Evolutionary conservation across 1,140 invertebrate species (phyloP).

Genomic region (Drosophila navojoa): DNA sequence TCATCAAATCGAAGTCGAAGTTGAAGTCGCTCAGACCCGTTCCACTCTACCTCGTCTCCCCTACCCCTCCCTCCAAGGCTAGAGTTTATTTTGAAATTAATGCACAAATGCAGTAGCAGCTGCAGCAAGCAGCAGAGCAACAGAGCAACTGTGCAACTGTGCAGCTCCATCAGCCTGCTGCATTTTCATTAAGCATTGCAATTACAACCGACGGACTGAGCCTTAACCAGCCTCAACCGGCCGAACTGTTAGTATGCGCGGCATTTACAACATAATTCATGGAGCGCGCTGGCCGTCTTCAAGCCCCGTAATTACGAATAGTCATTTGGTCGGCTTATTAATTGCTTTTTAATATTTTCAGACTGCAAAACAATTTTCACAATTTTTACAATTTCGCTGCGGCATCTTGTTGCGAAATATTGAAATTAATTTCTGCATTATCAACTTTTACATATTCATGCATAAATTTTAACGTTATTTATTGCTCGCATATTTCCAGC

Average conservation of each 20-base stretch:
- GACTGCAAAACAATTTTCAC: constrained; percentile 54
- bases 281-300: constrained; percentile 10
- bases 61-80: constrained; percentile 26
- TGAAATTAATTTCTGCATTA: constrained; percentile 75
- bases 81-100: constrained; percentile 79
- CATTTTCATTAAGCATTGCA: constrained; percentile 78
- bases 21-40: constrained; percentile 25
- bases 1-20: constrained; percentile 76
- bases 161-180: constrained; percentile 53
- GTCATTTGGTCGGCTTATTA: constrained; percentile 67
- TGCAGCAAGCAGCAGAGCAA: constrained; percentile 16
- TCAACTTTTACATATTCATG: constrained; percentile 45
- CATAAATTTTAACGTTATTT: constrained; percentile 56
- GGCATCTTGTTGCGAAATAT: constrained; percentile 58
- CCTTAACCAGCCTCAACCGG: constrained; percentile 5
- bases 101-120: constrained; percentile 41
- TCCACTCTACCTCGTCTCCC: constrained; percentile 20
- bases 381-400: constrained; percentile 51
- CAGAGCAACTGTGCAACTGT: neutral
- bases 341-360: constrained; percentile 80
- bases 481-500: constrained; percentile 15
- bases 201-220: constrained; percentile 53
- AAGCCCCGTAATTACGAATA: constrained; percentile 66
- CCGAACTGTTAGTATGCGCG: constrained; percentile 48
- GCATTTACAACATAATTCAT: constrained; percentile 82